Evolutionary conservation across 2,113 vertebrate species (phyloP), one percentile per base, ranked within the genome.

Genomic region (Ptyas mucosa): DNA sequence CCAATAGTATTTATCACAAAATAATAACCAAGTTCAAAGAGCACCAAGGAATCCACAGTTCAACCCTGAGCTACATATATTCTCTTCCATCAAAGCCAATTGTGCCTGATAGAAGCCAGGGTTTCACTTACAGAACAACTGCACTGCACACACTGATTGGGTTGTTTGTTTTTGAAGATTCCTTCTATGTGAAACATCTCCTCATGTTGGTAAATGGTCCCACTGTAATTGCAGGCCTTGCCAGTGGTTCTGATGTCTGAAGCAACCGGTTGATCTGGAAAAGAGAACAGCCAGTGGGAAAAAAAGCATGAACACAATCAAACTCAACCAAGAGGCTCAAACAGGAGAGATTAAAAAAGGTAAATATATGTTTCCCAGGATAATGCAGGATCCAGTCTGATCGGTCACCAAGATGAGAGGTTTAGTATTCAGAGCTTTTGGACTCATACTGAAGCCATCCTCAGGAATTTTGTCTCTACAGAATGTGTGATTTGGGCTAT

Each of bases 101-200:
- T 0, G 89, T 81, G 75, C 24, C 61, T 87, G 94, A 85, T 86
- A 91, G 52, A 64, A 11, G 29, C 91, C 34, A 93, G 34, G n/a
- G 0, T 29, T 26, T 89, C 92, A 97, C 98, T 97, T 97, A 98
- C 98, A 91, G 98, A 98, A 95, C 98, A 98, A 94, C 97, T 98
- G 96, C 98, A 98, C 93, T 98, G 98, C 91, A 97, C 97, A 88
- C 98, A 98, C 39, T 98, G 98, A 95, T 98, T 98, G 92, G 97
- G 96, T 95, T 98, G 98, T 86, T 97, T 97, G 93, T 98, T 98
- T 94, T 97, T 97, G 96, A 98, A 98, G 53, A 98, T 97, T 9
- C 98, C 98, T 92, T 98, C 98, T 51, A 97, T 97, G 95, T 97
- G 94, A 93, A 98, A 98, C 93, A 98, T 97, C 93, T 98, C 98